Base-by-base conservation (phyloP, 1,140 invertebrate genomes). In the Anastatus disparis region DNA sequence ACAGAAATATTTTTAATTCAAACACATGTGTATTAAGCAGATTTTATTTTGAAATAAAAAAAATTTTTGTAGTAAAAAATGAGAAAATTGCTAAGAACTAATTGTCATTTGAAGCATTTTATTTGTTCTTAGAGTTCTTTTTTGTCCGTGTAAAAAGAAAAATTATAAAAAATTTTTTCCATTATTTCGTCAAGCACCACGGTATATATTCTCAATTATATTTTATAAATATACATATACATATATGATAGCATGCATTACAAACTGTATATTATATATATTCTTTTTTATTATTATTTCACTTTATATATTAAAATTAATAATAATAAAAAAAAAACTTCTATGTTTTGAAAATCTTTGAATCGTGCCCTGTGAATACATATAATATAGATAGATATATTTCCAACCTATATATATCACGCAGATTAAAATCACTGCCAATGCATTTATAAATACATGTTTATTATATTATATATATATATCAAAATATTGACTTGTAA, bases 371-470 rank as follows among this genome's bases (percentile, higher is more conserved):
- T 69, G 38, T 62, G 35, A 40, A n/a, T n/a, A n/a, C n/a, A n/a
- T n/a, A n/a, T n/a, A n/a, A 29, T 17, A 15, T 59, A 27, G 40
- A 44, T 31, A 40, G 58, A 59, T 26, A 29, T 44, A 26, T 63
- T 63, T 63, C 17, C 27, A 70, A 29, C 65, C 31, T n/a, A n/a
- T n/a, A n/a, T n/a, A n/a, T n/a, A n/a, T 69, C 24, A 61, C 44
- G 44, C 46, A 52, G 56, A 69, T 35, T 35, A 70, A 70, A 63
- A 29, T 69, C 50, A 70, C 67, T 70, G 67, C 67, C 50, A 70
- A n/a, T 38, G 59, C 56, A 59, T 61, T 40, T 61, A 38, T 42
- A 24, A 22, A 58, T 24, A 56, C 17, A 56, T 35, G 1, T 29
- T 22, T 61, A 61, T 42, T 42, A 52, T 56, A 22, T 52, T 56